These are phyloP conservation scores for Chelon auratus DNA, from an alignment of 2,797 vertebrate species.

Conservation along the genomic window DNA sequence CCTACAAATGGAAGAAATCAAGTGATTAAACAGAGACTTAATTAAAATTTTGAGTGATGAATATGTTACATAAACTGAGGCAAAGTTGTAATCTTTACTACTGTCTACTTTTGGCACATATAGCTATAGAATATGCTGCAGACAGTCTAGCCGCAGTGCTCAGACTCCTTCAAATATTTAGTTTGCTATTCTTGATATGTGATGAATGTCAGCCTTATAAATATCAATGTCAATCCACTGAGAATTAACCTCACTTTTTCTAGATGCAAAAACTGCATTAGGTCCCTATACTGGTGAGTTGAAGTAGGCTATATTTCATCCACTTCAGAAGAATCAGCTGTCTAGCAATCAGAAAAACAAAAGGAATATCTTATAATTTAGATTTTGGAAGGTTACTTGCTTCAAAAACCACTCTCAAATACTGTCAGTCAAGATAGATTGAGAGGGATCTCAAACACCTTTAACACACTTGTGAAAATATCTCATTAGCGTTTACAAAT, in stretches of 20 bases:
- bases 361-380: not conserved
- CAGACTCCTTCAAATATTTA: not conserved
- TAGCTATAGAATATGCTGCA: not conserved
- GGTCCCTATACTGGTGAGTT: not conserved
- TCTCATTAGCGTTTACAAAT: not conserved
- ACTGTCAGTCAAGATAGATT: conserved; percentile 19
- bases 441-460: conserved; percentile 1
- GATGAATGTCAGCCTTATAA: too few relatives aligned
- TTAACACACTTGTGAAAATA: not conserved
- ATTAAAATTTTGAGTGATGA: too few relatives aligned
- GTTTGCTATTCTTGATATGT: not conserved
- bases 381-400: conserved; percentile 1
- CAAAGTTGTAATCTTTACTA: too few relatives aligned
- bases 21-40: too few relatives aligned
- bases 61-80: too few relatives aligned
- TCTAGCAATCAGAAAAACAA: not conserved
- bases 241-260: not conserved
- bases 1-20: too few relatives aligned
- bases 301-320: not conserved
- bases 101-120: not conserved
- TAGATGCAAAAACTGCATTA: not conserved
- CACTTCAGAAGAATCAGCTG: not conserved
- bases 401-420: conserved; percentile 4
- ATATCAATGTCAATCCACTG: not conserved
- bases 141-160: not conserved